A percentile compares a stretch with the other conserved stretches of the same genome.
These are phyloP conservation scores for Drosophila yakuba DNA, from an alignment of 1,140 invertebrate genomes.

Conservation along the genomic window DNA sequence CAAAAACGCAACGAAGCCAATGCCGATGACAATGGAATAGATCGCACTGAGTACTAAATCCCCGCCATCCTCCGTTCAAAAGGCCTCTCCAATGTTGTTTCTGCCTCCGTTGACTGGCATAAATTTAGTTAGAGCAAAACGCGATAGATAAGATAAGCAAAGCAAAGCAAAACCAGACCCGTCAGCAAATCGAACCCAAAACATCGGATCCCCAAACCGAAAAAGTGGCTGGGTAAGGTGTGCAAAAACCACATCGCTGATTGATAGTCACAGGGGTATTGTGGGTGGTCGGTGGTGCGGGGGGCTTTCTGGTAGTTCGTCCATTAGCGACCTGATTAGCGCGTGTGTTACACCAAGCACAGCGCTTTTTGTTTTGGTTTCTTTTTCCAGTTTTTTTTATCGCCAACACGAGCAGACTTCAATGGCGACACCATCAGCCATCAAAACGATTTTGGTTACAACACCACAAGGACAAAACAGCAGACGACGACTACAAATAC, in stretches of 20 bases:
- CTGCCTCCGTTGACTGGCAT: constrained; percentile 49
- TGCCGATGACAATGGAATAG: constrained; percentile 38
- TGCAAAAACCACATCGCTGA: constrained; percentile 60
- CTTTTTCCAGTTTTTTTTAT: constrained; percentile 53
- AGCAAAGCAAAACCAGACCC: constrained; percentile 38
- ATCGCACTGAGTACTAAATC: constrained; percentile 8
- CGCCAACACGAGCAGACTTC: constrained; percentile 64
- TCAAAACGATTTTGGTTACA: constrained; percentile 62
- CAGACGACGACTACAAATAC: constrained; percentile 35
- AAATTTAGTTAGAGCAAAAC: constrained; percentile 76
- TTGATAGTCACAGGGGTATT: constrained; percentile 51
- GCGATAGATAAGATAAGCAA: constrained; percentile 69
- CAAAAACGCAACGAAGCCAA: constrained; percentile 37
- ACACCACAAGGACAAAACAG: constrained; percentile 61
- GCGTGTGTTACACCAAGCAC: constrained; percentile 63
- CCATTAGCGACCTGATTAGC: constrained; percentile 68
- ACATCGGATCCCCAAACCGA: constrained; percentile 24
- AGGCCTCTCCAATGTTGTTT: neutral
- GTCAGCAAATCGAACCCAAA: constrained; percentile 35
- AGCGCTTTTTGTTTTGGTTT: constrained; percentile 31
- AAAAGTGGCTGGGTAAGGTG: constrained; percentile 54
- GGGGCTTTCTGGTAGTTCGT: constrained; percentile 21
- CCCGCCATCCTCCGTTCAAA: neutral
- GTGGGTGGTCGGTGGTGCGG: constrained; percentile 31
- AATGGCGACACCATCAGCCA: constrained; percentile 45